These are phyloP conservation scores for Catharus fuscescens DNA, from an alignment of 2,113 vertebrate genomes.

Conservation along the genomic window DNA sequence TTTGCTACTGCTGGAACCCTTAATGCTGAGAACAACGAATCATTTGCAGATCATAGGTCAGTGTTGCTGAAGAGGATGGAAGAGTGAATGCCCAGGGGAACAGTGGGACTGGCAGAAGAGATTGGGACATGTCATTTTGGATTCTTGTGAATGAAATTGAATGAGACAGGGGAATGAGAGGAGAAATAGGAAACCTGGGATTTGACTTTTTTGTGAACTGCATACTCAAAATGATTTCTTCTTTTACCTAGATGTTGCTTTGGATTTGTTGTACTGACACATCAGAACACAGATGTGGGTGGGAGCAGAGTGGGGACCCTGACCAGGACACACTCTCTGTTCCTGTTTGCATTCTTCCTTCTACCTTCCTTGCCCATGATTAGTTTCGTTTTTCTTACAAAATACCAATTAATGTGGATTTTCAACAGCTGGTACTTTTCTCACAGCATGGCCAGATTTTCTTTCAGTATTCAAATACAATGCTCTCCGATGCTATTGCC, in stretches of 20 bases:
- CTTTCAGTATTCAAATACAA: neutral
- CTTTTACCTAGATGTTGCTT: neutral
- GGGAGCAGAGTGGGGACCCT: neutral
- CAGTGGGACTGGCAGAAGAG: neutral
- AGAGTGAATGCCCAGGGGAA: accelerated
- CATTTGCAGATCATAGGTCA: conserved; percentile 97
- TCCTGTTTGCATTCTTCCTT: neutral
- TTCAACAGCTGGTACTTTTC: neutral
- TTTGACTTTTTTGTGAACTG: neutral
- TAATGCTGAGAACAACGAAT: conserved; percentile 93
- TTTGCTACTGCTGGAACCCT: conserved; percentile 97
- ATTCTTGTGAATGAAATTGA: neutral
- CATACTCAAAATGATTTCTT: neutral
- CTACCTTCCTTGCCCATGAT: neutral
- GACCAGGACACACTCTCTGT: neutral
- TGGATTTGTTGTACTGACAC: neutral
- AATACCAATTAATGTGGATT: neutral
- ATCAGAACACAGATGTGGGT: neutral
- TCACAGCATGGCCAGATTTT: neutral
- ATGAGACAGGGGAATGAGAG: neutral
- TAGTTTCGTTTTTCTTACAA: neutral
- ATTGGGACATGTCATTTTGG: neutral
- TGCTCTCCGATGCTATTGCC: neutral
- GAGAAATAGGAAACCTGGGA: neutral
- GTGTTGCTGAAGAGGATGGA: neutral